Evolutionary conservation across 2,113 vertebrate genomes (phyloP).

Genomic region (Chionis minor): DNA sequence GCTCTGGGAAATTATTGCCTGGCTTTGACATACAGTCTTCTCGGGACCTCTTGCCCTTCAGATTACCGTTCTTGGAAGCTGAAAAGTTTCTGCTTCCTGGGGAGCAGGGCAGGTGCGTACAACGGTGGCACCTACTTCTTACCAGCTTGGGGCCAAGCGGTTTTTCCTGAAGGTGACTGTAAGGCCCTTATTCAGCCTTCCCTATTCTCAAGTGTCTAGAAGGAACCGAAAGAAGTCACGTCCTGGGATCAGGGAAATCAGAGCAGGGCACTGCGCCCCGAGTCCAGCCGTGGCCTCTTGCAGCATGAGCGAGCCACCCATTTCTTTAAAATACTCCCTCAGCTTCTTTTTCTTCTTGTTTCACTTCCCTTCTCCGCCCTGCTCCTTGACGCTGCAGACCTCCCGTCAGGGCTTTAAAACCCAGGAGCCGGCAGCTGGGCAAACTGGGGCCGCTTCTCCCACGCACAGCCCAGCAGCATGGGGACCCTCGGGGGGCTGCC

Average conservation of each 20-base stretch:
- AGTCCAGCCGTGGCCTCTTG: not conserved
- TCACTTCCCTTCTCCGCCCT: not conserved
- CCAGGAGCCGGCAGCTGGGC: not conserved
- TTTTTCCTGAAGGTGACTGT: not conserved
- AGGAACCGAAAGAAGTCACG: not conserved
- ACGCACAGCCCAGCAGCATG: not conserved
- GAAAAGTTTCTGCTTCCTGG: not conserved
- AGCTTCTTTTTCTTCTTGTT: not conserved
- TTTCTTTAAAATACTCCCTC: conserved; percentile 10
- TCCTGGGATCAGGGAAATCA: not conserved
- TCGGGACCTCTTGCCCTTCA: not conserved
- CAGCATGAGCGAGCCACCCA: not conserved
- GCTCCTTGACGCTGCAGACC: not conserved
- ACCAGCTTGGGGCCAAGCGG: not conserved
- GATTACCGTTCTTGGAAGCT: not conserved
- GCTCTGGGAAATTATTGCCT: not conserved
- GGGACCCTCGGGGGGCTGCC: not conserved
- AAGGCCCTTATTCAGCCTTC: not conserved
- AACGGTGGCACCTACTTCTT: not conserved
- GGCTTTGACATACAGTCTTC: not conserved
- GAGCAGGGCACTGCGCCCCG: not conserved
- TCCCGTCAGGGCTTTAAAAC: not conserved
- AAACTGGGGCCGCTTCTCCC: not conserved
- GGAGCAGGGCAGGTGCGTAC: not conserved
- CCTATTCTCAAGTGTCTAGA: not conserved